Evolutionary conservation across 2,888 invertebrate species (phyloP).

Genomic region (Trilocha varians): DNA sequence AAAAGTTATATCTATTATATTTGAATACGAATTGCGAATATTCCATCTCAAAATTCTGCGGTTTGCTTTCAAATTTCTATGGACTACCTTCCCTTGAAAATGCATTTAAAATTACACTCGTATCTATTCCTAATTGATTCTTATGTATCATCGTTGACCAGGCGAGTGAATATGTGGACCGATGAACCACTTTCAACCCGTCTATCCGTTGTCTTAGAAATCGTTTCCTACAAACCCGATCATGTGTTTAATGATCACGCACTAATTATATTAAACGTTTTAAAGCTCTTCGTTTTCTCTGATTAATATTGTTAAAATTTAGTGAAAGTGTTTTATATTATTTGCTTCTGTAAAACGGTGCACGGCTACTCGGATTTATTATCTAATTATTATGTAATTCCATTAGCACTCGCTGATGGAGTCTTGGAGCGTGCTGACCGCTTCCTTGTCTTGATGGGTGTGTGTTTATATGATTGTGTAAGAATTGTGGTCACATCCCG

Average conservation of each 20-base stretch:
- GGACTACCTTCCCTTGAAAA: too few relatives aligned
- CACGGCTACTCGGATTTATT: slow-evolving; percentile 28
- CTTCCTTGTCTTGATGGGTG: slow-evolving; percentile 36
- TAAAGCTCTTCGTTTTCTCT: slow-evolving; percentile 2
- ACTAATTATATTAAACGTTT: slow-evolving; percentile 22
- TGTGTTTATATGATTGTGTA: slow-evolving; percentile 7
- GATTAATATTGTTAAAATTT: slow-evolving; percentile 4
- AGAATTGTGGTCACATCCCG: slow-evolving; percentile 18
- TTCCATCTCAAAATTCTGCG: not conserved
- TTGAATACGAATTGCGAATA: slow-evolving; percentile 5
- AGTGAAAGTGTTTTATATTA: slow-evolving; percentile 48
- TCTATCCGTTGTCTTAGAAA: slow-evolving; percentile 57
- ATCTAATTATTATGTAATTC: slow-evolving; percentile 52
- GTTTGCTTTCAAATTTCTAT: not conserved
- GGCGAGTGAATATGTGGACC: slow-evolving; percentile 64
- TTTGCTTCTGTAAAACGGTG: slow-evolving; percentile 21
- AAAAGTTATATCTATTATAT: too few relatives aligned
- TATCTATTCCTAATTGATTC: slow-evolving; percentile 58
- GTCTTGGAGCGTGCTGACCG: slow-evolving; percentile 31
- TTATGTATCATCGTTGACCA: slow-evolving; percentile 60
- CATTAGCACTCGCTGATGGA: slow-evolving; percentile 40
- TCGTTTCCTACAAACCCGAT: slow-evolving; percentile 67
- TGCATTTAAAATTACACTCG: too few relatives aligned
- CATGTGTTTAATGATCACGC: slow-evolving; percentile 54
- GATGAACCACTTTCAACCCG: slow-evolving; percentile 65